These are phyloP conservation scores for Rhorus exstirpatorius DNA, from an alignment of 2,888 invertebrate genomes.

Conservation along the genomic window DNA sequence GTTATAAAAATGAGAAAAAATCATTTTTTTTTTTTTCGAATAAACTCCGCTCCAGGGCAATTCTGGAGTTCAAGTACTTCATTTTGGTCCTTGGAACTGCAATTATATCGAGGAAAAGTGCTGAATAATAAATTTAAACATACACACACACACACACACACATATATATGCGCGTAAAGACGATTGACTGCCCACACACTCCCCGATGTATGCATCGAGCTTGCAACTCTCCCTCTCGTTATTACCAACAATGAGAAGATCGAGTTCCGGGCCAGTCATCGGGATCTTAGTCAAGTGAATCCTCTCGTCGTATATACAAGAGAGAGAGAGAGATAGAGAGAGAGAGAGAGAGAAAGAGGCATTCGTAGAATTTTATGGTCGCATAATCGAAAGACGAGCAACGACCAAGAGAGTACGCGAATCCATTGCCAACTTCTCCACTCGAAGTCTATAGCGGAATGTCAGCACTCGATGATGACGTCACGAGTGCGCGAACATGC, in stretches of 20 bases:
- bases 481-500: conserved; percentile 73
- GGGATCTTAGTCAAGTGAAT: not conserved
- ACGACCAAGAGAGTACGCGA: conserved; percentile 47
- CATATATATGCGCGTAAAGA: conserved; percentile 9
- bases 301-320: too few relatives aligned
- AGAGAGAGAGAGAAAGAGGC: conserved; percentile 37
- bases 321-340: conserved; percentile 3
- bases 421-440: conserved; percentile 61
- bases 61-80: not conserved
- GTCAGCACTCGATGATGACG: conserved; percentile 78
- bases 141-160: not conserved
- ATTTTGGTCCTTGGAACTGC: not conserved
- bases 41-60: not conserved
- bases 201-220: conserved; percentile 31
- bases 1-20: not conserved
- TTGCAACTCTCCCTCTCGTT: conserved; percentile 40
- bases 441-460: conserved; percentile 73
- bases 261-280: conserved; percentile 61
- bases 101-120: not conserved
- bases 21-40: not conserved
- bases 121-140: conserved; percentile 9
- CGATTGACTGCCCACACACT: conserved; percentile 46
- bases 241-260: conserved; percentile 51
- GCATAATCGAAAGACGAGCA: conserved; percentile 63
- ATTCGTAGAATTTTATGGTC: conserved; percentile 72